These are phyloP conservation scores for Leptestheria dahalacensis DNA, from an alignment of 1,140 invertebrate species.

Conservation along the genomic window DNA sequence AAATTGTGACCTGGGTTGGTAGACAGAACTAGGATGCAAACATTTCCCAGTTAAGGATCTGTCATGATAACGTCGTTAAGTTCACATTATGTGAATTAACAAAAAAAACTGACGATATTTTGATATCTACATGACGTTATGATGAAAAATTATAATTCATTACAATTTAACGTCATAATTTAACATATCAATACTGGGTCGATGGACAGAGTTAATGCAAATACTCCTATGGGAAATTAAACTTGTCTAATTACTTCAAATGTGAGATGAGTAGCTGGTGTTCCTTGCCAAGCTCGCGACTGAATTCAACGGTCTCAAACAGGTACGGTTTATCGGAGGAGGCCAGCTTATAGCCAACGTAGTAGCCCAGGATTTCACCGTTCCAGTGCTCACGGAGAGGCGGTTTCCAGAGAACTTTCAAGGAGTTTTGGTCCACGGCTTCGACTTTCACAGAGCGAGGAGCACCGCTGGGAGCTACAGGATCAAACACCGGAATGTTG, in stretches of 20 bases:
- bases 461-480: constrained; percentile 32
- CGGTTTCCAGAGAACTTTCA: constrained; percentile 87
- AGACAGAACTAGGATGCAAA: constrained; percentile 21
- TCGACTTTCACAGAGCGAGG: constrained; percentile 60
- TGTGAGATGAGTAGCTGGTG: constrained; percentile 61
- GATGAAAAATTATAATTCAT: no score
- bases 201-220: no score
- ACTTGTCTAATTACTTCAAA: constrained; percentile 40
- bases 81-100: no score
- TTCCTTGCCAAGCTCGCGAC: constrained; percentile 76
- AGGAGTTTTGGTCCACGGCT: constrained; percentile 76
- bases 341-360: constrained; percentile 71
- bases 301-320: constrained; percentile 83
- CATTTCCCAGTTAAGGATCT: no score
- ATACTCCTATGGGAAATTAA: no score
- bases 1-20: no score
- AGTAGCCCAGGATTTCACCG: constrained; percentile 53
- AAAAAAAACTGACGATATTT: not conserved
- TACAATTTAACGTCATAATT: no score
- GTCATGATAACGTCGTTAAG: no score
- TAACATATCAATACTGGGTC: no score
- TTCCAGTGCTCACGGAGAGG: constrained; percentile 79
- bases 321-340: constrained; percentile 77
- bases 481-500: constrained; percentile 4
- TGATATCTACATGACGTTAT: not conserved